Conservation (phyloP, 2,888 invertebrate species). For the Habroteleia sp. region DNA sequence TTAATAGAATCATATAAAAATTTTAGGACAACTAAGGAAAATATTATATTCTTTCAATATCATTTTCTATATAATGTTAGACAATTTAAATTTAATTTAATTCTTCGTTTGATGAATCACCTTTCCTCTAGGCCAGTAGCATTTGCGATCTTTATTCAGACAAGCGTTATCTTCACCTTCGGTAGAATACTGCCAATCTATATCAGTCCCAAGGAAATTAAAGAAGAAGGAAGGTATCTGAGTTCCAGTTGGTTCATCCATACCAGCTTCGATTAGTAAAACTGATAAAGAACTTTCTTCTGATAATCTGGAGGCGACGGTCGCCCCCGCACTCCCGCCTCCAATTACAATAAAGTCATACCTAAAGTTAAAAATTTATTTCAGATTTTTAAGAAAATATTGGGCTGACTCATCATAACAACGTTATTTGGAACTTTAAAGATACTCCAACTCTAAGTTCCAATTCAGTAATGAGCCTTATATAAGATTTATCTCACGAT, state of each 20-base stretch:
- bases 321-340: constrained; percentile 87
- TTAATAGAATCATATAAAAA: constrained; percentile 74
- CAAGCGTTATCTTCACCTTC: constrained; percentile 91
- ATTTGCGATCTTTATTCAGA: constrained; percentile 87
- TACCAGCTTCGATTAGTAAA: constrained; percentile 88
- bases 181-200: constrained; percentile 94
- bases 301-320: constrained; percentile 87
- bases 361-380: constrained; percentile 65
- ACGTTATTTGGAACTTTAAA: not conserved
- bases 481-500: too few relatives aligned
- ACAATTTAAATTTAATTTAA: too few relatives aligned
- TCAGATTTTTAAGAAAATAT: not conserved
- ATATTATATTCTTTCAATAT: too few relatives aligned
- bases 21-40: too few relatives aligned
- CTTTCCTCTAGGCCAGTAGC: constrained; percentile 93
- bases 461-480: too few relatives aligned
- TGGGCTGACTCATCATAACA: too few relatives aligned
- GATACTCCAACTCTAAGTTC: not conserved
- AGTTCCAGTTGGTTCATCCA: constrained; percentile 93
- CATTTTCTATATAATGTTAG: too few relatives aligned
- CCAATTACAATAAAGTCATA: constrained; percentile 91
- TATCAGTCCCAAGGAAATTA: constrained; percentile 91
- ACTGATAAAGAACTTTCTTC: constrained; percentile 89
- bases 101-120: constrained; percentile 81
- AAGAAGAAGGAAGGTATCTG: constrained; percentile 95